Conservation (phyloP, 2,888 invertebrate species). For the Sericinus montela region DNA sequence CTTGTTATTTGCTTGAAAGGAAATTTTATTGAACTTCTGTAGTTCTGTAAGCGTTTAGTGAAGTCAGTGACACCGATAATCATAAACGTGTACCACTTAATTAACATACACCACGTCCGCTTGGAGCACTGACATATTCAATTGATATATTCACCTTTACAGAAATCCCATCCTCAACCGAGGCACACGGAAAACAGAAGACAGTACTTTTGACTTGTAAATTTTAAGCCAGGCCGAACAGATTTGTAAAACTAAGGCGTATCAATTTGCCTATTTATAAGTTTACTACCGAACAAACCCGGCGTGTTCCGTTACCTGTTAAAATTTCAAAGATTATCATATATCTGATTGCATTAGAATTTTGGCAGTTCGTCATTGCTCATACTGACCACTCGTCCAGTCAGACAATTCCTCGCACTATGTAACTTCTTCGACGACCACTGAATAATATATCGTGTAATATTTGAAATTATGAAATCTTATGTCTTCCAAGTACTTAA, state of each 20-base stretch:
- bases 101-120: neutral
- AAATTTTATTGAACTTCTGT: neutral
- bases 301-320: slow-evolving; percentile 1
- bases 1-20: too few species aligned
- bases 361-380: neutral
- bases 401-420: too few species aligned
- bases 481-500: too few species aligned
- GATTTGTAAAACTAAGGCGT: slow-evolving; percentile 12
- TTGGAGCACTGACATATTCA: neutral
- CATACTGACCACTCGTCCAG: neutral
- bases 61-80: neutral
- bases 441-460: too few species aligned
- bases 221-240: slow-evolving; percentile 6
- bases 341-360: neutral
- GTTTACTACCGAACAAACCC: neutral
- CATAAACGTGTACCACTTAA: neutral
- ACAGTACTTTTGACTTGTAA: slow-evolving; percentile 16
- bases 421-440: too few species aligned
- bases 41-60: neutral
- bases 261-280: neutral
- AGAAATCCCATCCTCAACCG: slow-evolving; percentile 1
- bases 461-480: too few species aligned
- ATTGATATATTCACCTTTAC: slow-evolving; percentile 12
- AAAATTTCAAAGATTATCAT: neutral
- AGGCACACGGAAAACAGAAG: too few species aligned